Base-by-base conservation (phyloP, 2,113 vertebrate genomes). In the Lepisosteus osseus region DNA sequence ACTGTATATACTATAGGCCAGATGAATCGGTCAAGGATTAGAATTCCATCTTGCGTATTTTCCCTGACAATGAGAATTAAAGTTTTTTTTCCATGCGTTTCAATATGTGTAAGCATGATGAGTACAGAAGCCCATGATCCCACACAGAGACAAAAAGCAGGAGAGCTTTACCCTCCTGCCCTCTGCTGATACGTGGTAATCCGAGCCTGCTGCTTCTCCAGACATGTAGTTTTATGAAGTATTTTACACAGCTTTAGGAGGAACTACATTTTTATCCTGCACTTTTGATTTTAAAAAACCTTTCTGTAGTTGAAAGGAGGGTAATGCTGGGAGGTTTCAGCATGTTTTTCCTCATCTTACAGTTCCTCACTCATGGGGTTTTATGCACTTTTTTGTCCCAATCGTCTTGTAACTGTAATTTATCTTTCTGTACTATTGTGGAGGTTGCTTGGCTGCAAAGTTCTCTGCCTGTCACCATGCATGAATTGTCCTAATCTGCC, bases 401-500 rank as follows among this genome's bases (percentile, higher is more conserved):
- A 13, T 59, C 12, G n/a, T 6, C 12, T 59, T 14, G 7, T 59
- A 59, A 59, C 1, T 14, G 56, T n/a, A 59, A 59, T 59, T 59
- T 59, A 59, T 59, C 56, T 59, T 59, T 59, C 56, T 59, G 7
- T 59, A 13, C 56, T 12, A 14, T 1, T 59, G n/a, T n/a, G 3
- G 29, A 29, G n/a, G 56, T n/a, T 59, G n/a, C n/a, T 12, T 51
- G 9, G 47, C 69, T 29, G 8, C 9, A 44, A 6, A 11, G 54
- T n/a, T 8, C 51, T 42, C 17, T 3, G 70, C 40, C 70, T 57
- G 14, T 61, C 63, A 9, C 59, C 41, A 43, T n/a, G 70, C 17
- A 44, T 41, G 12, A 45, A 61, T 56, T 13, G 7, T 6, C 45
- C 62, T 72, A 72, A 72, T 72, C 70, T 65, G 8, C 44, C 47